phyloP scores from a whole-genome alignment of 2,888 invertebrate genomes.

The Lissocephala sabroskyi region DNA sequence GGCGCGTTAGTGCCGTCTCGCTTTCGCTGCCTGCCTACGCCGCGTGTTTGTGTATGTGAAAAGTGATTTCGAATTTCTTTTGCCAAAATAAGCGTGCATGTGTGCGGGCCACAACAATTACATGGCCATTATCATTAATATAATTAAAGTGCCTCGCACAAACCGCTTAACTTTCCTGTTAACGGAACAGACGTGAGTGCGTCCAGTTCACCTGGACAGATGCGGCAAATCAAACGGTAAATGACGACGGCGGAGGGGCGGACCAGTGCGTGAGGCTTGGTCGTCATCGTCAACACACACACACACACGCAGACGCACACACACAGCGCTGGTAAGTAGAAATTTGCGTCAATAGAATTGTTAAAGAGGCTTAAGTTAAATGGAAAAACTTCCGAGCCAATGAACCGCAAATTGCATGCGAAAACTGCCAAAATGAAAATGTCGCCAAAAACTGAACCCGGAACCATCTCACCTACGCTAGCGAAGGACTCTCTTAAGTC shows the following conservation, averaged over 20 bases:
- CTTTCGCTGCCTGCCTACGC: slow-evolving; percentile 17
- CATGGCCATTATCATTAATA: slow-evolving; percentile 19
- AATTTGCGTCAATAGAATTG: slow-evolving; percentile 68
- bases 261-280: too few species aligned
- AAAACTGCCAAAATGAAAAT: slow-evolving; percentile 65
- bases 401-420: slow-evolving; percentile 69
- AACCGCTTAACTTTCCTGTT: too few species aligned
- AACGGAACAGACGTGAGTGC: too few species aligned
- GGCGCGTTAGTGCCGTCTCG: slow-evolving; percentile 20
- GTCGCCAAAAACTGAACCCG: slow-evolving; percentile 31
- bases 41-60: slow-evolving; percentile 6
- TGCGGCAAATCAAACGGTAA: too few species aligned
- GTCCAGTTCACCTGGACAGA: too few species aligned
- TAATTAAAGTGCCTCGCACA: slow-evolving; percentile 22
- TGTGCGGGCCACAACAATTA: slow-evolving; percentile 7
- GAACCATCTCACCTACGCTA: slow-evolving; percentile 26
- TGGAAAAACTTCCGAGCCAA: slow-evolving; percentile 72
- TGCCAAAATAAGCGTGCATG: slow-evolving; percentile 3
- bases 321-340: slow-evolving; percentile 44
- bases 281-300: too few species aligned
- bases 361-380: slow-evolving; percentile 73
- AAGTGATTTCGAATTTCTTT: too few species aligned
- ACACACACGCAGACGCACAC: too few species aligned
- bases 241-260: too few species aligned
- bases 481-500: too few species aligned